Conservation (phyloP, 2,113 vertebrate species). For the Phylloscopus trochiloides region DNA sequence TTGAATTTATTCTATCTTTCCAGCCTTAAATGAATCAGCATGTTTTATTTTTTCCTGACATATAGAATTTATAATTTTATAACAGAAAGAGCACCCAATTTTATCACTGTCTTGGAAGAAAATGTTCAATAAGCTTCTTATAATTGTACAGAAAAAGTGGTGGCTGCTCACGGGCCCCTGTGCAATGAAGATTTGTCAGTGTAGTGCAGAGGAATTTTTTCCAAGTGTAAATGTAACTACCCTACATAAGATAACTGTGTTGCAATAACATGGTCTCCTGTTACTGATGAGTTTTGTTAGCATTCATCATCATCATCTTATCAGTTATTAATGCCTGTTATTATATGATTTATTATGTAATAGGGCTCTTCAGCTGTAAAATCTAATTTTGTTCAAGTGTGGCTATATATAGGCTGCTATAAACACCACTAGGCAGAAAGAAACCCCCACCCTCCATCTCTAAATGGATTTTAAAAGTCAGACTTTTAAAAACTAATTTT, state of each 20-base stretch:
- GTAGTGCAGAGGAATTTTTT: not conserved
- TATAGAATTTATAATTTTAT: not conserved
- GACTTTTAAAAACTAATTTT: not conserved
- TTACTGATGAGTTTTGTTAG: not conserved
- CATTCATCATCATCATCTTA: not conserved
- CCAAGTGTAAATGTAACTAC: too few species aligned
- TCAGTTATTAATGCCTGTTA: not conserved
- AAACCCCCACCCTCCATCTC: fast-evolving
- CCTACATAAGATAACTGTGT: not conserved
- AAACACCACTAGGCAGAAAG: not conserved
- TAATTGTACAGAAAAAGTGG: not conserved
- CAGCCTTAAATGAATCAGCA: not conserved
- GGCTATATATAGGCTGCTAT: not conserved
- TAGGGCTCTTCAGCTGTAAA: not conserved
- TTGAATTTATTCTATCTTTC: not conserved
- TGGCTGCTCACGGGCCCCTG: not conserved
- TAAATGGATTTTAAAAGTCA: not conserved
- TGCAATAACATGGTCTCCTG: not conserved
- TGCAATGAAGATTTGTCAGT: not conserved
- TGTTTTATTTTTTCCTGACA: not conserved
- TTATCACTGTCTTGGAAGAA: not conserved
- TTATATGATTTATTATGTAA: not conserved
- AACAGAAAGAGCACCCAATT: not conserved
- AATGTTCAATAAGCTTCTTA: not conserved
- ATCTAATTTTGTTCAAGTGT: not conserved